Percentiles rank a stretch among this genome's conserved stretches.
These are phyloP conservation scores for Melitaea cinxia DNA, from an alignment of 1,140 invertebrate species.

Conservation along the genomic window DNA sequence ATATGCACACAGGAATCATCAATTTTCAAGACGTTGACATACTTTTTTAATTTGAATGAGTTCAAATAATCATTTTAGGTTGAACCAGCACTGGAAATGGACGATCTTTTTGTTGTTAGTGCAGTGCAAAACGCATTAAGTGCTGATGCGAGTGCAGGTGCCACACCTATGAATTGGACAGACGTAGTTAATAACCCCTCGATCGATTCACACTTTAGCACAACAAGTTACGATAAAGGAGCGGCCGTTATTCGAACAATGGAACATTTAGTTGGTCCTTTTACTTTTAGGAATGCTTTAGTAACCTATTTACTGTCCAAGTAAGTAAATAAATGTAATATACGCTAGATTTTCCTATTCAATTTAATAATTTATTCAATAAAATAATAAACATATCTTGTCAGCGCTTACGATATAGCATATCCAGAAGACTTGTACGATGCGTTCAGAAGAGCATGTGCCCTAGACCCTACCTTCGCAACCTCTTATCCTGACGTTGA, in stretches of 20 bases:
- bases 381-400: conserved; percentile 33
- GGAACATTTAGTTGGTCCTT: conserved; percentile 85
- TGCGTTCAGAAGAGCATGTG: conserved; percentile 83
- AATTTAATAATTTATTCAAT: background rate
- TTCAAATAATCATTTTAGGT: conserved; percentile 60
- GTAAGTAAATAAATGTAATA: conserved; percentile 57
- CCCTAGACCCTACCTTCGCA: conserved; percentile 87
- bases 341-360: too few relatives aligned
- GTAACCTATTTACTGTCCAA: conserved; percentile 79
- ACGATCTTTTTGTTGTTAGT: conserved; percentile 84
- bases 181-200: conserved; percentile 58
- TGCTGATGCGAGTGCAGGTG: conserved; percentile 84
- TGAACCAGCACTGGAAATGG: conserved; percentile 74
- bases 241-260: conserved; percentile 89
- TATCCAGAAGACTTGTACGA: conserved; percentile 84
- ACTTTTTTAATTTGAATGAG: too few relatives aligned
- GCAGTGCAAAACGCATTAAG: conserved; percentile 85
- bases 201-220: conserved; percentile 85
- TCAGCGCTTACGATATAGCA: conserved; percentile 82
- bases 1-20: too few relatives aligned
- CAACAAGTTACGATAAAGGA: conserved; percentile 88
- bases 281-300: conserved; percentile 84
- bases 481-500: conserved; percentile 77
- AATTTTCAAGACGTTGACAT: too few relatives aligned
- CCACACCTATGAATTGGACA: conserved; percentile 83